Percentiles rank a stretch among this genome's conserved stretches.
Evolutionary conservation across 2,797 vertebrate species (phyloP).

Genomic region (Echeneis naucrates): DNA sequence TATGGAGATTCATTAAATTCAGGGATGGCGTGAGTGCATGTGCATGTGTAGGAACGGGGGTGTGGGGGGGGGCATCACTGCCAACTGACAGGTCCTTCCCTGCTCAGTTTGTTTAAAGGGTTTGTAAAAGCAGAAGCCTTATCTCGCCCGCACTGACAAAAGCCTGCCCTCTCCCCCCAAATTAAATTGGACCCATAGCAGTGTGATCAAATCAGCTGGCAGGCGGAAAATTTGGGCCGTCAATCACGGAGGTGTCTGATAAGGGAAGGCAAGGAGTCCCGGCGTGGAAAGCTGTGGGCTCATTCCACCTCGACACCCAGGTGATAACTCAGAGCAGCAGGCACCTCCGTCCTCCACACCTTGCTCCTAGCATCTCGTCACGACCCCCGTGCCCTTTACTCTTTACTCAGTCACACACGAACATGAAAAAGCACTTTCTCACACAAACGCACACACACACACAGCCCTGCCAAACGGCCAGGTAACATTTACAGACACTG

Average conservation of each 20-base stretch:
- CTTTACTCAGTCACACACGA: conserved; percentile 60
- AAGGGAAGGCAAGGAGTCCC: conserved; percentile 81
- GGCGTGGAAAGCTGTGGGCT: conserved; percentile 80
- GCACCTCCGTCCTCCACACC: conserved; percentile 73
- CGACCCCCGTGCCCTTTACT: conserved; percentile 69
- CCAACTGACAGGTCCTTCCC: conserved; percentile 83
- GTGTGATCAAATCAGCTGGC: conserved; percentile 88
- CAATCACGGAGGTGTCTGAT: conserved; percentile 85
- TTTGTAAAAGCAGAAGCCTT: conserved; percentile 88
- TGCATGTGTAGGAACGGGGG: conserved; percentile 43
- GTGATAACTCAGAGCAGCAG: conserved; percentile 84
- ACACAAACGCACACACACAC: conserved; percentile 5
- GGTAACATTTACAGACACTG: conserved; percentile 45
- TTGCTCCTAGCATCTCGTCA: conserved; percentile 69
- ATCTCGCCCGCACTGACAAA: conserved; percentile 87
- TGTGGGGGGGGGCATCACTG: conserved; percentile 76
- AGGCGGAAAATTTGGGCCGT: conserved; percentile 86
- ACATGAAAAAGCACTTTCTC: conserved; percentile 24
- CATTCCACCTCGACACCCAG: conserved; percentile 81
- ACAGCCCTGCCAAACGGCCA: conserved; percentile 29
- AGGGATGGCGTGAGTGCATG: conserved; percentile 20
- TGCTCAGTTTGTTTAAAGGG: conserved; percentile 86
- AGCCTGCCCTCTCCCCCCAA: conserved; percentile 86
- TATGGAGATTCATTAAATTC: conserved; percentile 78
- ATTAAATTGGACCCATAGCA: conserved; percentile 88